Evolutionary conservation across 2,113 vertebrate genomes (phyloP).

Genomic region (Cranoglanis bouderius): DNA sequence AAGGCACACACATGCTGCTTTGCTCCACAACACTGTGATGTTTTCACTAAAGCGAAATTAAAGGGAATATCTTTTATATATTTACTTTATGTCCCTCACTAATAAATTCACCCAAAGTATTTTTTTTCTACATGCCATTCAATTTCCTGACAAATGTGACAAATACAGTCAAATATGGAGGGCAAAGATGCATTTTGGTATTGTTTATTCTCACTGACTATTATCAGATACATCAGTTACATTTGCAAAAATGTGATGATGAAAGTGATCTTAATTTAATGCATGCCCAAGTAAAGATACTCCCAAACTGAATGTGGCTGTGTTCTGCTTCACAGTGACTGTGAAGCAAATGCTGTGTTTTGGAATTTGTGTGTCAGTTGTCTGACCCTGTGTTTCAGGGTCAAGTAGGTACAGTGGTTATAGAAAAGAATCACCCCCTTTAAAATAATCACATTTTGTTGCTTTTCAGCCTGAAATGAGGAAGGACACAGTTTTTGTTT

Average conservation of each 20-base stretch:
- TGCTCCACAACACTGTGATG: not conserved
- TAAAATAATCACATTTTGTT: too few species aligned
- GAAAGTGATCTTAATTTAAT: conserved; percentile 12
- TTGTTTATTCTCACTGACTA: not conserved
- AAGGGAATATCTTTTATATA: not conserved
- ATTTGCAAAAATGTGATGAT: not conserved
- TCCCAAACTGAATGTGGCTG: not conserved
- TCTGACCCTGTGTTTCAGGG: not conserved
- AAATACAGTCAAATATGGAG: conserved; percentile 27
- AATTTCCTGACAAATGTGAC: conserved; percentile 17
- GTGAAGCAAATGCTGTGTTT: not conserved
- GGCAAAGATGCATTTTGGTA: conserved; percentile 8
- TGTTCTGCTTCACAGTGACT: not conserved
- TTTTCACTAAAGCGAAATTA: not conserved
- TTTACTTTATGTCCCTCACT: not conserved
- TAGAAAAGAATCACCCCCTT: too few species aligned
- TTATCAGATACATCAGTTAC: conserved; percentile 12
- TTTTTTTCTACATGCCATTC: not conserved
- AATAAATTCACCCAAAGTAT: not conserved
- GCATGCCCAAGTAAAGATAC: not conserved
- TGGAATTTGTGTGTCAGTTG: not conserved
- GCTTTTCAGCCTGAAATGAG: too few species aligned
- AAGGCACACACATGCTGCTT: not conserved
- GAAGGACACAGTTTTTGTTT: too few species aligned
- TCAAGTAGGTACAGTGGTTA: too few species aligned